These are phyloP conservation scores for Plestiodon gilberti DNA, from an alignment of 2,113 vertebrate genomes.

Conservation along the genomic window DNA sequence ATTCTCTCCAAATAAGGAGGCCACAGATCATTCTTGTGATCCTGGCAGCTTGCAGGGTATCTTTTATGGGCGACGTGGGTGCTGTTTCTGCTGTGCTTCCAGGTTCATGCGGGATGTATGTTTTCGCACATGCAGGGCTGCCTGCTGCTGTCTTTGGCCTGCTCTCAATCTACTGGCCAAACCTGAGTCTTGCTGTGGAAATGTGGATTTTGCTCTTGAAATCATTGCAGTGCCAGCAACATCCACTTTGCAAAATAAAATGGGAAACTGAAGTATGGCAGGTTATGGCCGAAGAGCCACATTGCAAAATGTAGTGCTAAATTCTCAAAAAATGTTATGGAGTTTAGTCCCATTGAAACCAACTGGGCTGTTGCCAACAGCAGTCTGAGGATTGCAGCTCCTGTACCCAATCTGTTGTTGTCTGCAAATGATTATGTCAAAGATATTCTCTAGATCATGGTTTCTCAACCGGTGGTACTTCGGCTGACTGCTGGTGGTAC, in stretches of 20 bases:
- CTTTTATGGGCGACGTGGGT: neutral
- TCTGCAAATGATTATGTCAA: neutral
- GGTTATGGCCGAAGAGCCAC: neutral
- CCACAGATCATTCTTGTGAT: neutral
- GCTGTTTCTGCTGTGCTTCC: neutral
- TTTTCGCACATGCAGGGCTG: too few relatives aligned
- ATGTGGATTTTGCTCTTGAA: neutral
- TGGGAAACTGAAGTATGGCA: neutral
- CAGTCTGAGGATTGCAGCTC: neutral
- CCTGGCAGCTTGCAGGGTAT: too few relatives aligned
- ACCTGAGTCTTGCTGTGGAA: neutral
- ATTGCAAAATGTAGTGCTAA: neutral
- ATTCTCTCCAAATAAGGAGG: neutral
- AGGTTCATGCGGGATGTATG: neutral
- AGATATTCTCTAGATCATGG: neutral
- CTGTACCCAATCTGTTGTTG: neutral
- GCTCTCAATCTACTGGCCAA: neutral
- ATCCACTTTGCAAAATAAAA: neutral
- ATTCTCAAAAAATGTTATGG: neutral
- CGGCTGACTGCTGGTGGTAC: too few relatives aligned
- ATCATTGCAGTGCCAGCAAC: neutral
- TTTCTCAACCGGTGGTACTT: too few relatives aligned
- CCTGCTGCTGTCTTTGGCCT: too few relatives aligned
- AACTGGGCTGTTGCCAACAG: neutral
- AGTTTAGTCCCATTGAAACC: neutral